Evolutionary conservation across 1,140 invertebrate genomes (phyloP), one percentile per base, ranked within the genome.

Genomic region (Matsumurasca onukii): DNA sequence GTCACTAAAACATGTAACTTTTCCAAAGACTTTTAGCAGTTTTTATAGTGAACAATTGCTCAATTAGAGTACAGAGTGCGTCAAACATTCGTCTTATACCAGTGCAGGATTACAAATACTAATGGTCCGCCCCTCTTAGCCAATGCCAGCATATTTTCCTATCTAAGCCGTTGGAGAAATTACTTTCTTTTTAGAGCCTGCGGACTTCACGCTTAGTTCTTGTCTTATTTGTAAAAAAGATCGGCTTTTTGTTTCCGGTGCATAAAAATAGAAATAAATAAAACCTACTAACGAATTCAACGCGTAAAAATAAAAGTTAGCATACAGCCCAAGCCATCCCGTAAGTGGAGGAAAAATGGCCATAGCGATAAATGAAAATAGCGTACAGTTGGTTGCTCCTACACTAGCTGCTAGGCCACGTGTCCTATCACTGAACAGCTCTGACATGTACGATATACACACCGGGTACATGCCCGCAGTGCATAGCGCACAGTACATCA

Each of bases 201-300:
- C n/a, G n/a, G n/a, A n/a, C n/a, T n/a, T n/a, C n/a, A n/a, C n/a
- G n/a, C n/a, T n/a, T n/a, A 59, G 22, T 12, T 59, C 55, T 59
- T 27, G 22, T 59, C 25, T 22, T 20, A 59, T 59, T 27, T 59
- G 22, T 15, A 29, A 2, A 12, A 93, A 84, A 0, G 88, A 87
- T 76, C 90, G 91, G 9, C 90, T 90, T 79, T 94, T 94, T 0
- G 92, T 95, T 80, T 95, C 92, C 0, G 91, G 91, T 20, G 93
- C 80, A 45, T 83, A 82, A 2, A 84, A 78, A 27, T 87, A 78
- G 59, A 88, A 84, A 73, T 88, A 92, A 20, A 89, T 66, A 0
- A 87, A 74, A 5, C 88, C 84, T 1, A 87, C 48, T 0, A 87
- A 72, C 25, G 88, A 89, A 72, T 88, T 83, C 3, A 85, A 77